phyloP scores from a whole-genome alignment of 2,113 vertebrate genomes.

The Catharus bicknelli region DNA sequence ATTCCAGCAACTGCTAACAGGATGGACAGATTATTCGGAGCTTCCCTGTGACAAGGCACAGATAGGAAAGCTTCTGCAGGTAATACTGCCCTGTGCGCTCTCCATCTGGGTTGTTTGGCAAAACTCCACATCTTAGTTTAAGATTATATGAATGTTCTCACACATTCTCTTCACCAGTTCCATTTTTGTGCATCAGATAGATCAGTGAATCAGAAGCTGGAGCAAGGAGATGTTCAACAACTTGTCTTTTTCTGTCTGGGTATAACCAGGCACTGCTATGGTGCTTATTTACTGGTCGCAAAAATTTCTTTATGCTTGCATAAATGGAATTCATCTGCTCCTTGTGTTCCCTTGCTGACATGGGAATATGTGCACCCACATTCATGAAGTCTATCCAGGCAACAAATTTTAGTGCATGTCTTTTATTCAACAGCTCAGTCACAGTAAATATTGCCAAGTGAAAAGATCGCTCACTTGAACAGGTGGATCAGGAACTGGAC shows the following conservation, averaged over 20 bases:
- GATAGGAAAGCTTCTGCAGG: not conserved
- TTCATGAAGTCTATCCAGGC: not conserved
- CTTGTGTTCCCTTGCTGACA: not conserved
- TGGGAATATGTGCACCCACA: not conserved
- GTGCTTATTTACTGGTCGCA: not conserved
- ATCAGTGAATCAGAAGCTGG: not conserved
- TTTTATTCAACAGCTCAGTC: not conserved
- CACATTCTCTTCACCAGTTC: not conserved
- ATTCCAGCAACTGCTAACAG: not conserved
- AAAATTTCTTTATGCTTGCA: not conserved
- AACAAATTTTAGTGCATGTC: not conserved
- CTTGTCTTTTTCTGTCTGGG: not conserved
- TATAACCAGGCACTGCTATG: not conserved
- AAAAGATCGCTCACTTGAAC: not conserved
- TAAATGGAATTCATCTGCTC: not conserved
- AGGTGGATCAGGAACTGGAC: not conserved
- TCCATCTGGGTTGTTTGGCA: not conserved
- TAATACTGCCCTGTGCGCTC: not conserved
- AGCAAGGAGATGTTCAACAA: not conserved
- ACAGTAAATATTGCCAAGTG: not conserved
- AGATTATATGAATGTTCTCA: not conserved
- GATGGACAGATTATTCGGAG: not conserved
- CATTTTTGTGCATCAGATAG: not conserved
- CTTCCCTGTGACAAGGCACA: not conserved
- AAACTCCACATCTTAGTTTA: not conserved